Percentiles rank a stretch among this genome's conserved stretches.
phyloP scores from a whole-genome alignment of 2,888 invertebrate species.

The Eupeodes luniger region DNA sequence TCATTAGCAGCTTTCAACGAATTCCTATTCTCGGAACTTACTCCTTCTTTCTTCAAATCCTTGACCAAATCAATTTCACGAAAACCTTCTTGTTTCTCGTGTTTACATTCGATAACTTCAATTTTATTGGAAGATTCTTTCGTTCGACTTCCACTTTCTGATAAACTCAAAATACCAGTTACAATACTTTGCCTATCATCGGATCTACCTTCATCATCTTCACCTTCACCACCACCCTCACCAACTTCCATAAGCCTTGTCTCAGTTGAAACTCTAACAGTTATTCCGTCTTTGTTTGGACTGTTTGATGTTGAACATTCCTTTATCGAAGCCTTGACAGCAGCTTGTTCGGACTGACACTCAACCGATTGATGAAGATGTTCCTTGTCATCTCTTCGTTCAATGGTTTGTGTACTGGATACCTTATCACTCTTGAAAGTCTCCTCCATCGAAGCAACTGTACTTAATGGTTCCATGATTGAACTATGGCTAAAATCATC shows the following conservation, averaged over 20 bases:
- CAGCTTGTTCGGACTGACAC: slow-evolving; percentile 80
- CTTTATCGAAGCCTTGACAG: slow-evolving; percentile 80
- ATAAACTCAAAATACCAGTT: slow-evolving; percentile 83
- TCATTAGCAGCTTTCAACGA: slow-evolving; percentile 9
- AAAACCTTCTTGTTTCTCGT: slow-evolving; percentile 80
- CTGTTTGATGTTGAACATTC: slow-evolving; percentile 42
- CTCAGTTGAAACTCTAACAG: slow-evolving; percentile 82
- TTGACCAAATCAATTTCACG: slow-evolving; percentile 77
- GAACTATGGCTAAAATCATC: not conserved
- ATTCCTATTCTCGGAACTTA: slow-evolving; percentile 62
- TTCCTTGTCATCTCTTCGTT: slow-evolving; percentile 80
- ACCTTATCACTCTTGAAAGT: slow-evolving; percentile 80
- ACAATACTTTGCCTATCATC: slow-evolving; percentile 83
- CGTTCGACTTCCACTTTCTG: slow-evolving; percentile 82
- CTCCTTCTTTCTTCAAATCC: slow-evolving; percentile 39
- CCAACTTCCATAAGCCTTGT: slow-evolving; percentile 81
- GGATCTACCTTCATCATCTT: not conserved
- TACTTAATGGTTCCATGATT: slow-evolving; percentile 28
- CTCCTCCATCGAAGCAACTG: slow-evolving; percentile 80
- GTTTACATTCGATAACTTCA: slow-evolving; percentile 80
- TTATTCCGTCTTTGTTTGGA: slow-evolving; percentile 78
- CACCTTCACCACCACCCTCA: slow-evolving; percentile 34
- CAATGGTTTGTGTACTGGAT: slow-evolving; percentile 78
- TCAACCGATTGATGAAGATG: slow-evolving; percentile 80
- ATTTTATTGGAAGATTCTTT: slow-evolving; percentile 78